Base-by-base conservation (phyloP, 2,797 vertebrate species). In the Tokudaia tokunoshimensis region DNA sequence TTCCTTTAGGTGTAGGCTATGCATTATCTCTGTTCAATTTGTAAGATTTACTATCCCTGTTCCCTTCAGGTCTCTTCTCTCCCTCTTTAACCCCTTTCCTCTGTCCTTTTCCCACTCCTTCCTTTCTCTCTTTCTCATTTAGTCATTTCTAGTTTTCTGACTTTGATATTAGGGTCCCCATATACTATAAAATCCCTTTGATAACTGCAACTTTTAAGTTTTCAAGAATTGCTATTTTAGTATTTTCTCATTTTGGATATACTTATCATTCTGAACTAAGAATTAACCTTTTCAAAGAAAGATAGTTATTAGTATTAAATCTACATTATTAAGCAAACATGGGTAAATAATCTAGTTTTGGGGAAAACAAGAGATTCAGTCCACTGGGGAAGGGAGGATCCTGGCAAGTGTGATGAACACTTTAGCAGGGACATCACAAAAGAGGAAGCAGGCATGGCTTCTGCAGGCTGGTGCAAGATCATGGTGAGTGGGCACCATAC, bases 191-290 rank as follows among this genome's bases (percentile, higher is more conserved):
- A 84, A 10, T 20, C 3, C 83, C 19, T 52, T 55, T 79, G 17
- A 80, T 78, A 50, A n/a, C 88, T 97, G 92, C 19, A 76, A 17
- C 8, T 57, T 76, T 89, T 72, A 81, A 26, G 79, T 82, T 82
- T 82, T 82, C 34, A 59, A 37, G 12, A 57, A 80, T 57, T 22
- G 31, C 78, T 41, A 50, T 87, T 93, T 83, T 37, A 91, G 78
- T n/a, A 94, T 85, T 97, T 95, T 55, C 26, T 91, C 83, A 57
- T 83, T 89, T 89, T 19, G 74, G 52, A 72, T 63, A 10, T 91
- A 9, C 70, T 19, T 50, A 19, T 63, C 15, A 1, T 93, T 70
- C 59, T 81, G 6, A 96, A 15, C 93, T 57, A 50, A 94, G 88
- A 72, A 61, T 41, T 59, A 82, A 61, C 80, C n/a, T 82, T 41